Conservation (phyloP, 2,797 vertebrate genomes). For the Dryobates pubescens region DNA sequence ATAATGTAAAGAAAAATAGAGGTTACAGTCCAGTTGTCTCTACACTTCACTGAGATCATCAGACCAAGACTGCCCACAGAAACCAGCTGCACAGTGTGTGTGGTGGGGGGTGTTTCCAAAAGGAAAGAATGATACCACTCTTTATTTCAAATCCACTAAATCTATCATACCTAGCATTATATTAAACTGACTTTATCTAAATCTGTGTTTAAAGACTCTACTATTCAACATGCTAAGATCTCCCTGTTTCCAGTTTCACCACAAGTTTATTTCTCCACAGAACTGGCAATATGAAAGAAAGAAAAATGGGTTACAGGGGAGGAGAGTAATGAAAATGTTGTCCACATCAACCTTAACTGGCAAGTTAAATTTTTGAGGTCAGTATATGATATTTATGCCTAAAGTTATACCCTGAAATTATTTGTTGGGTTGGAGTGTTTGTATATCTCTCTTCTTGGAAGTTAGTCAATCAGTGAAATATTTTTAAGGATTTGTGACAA, state of each 20-base stretch:
- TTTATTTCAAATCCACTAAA: neutral
- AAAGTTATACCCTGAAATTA: neutral
- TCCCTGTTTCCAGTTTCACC: neutral
- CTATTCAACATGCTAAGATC: neutral
- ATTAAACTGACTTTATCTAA: neutral
- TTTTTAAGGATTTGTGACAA: neutral
- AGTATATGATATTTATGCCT: neutral
- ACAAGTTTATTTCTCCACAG: neutral
- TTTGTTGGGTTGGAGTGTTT: neutral
- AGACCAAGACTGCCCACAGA: neutral
- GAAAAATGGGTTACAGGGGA: neutral
- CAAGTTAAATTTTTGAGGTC: neutral
- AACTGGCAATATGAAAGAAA: neutral
- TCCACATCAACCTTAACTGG: neutral
- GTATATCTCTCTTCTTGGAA: neutral
- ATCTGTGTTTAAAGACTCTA: neutral
- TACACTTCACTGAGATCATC: neutral
- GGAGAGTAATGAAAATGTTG: neutral
- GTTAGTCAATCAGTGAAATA: neutral
- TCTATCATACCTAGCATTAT: neutral
- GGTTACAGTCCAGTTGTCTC: conserved; percentile 11
- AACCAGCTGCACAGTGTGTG: neutral
- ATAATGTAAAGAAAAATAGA: neutral
- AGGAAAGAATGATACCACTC: neutral
- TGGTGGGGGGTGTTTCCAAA: neutral